These are phyloP conservation scores for Achlya flavicornis DNA, from an alignment of 2,888 invertebrate genomes.

Conservation along the genomic window DNA sequence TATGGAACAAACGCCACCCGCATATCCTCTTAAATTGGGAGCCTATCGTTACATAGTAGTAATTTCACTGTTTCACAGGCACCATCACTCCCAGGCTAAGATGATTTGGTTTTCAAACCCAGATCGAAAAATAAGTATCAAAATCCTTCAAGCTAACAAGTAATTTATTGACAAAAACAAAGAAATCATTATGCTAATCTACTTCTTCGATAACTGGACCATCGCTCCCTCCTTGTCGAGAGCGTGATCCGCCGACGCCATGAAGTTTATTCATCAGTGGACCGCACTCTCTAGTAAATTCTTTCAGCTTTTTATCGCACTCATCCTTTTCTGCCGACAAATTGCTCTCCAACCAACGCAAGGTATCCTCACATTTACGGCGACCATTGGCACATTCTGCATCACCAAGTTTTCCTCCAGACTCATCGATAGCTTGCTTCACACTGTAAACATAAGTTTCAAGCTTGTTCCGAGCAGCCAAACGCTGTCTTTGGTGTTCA, in stretches of 20 bases:
- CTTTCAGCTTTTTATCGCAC: conserved; percentile 83
- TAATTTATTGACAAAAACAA: conserved; percentile 18
- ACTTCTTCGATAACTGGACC: conserved; percentile 85
- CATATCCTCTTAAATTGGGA: no score
- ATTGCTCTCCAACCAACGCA: conserved; percentile 88
- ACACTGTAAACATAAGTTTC: conserved; percentile 88
- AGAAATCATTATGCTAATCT: conserved; percentile 59
- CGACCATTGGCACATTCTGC: conserved; percentile 82
- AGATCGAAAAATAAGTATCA: no score
- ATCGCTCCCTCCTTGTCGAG: conserved; percentile 35
- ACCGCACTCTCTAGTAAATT: conserved; percentile 51
- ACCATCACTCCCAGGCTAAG: no score
- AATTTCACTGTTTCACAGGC: no score
- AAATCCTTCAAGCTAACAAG: no score
- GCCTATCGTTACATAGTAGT: no score
- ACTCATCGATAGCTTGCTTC: conserved; percentile 86
- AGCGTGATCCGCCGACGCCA: conserved; percentile 48
- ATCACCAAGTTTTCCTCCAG: conserved; percentile 83
- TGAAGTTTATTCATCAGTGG: conserved; percentile 85
- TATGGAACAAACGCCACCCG: no score
- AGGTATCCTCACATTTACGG: conserved; percentile 80
- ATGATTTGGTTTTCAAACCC: no score
- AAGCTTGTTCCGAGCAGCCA: conserved; percentile 87
- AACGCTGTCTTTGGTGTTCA: conserved; percentile 85
- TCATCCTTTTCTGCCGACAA: conserved; percentile 87